A percentile compares a stretch with the other conserved stretches of the same genome.
phyloP scores from a whole-genome alignment of 2,797 vertebrate genomes.

The Gymnoscopelus braueri region DNA sequence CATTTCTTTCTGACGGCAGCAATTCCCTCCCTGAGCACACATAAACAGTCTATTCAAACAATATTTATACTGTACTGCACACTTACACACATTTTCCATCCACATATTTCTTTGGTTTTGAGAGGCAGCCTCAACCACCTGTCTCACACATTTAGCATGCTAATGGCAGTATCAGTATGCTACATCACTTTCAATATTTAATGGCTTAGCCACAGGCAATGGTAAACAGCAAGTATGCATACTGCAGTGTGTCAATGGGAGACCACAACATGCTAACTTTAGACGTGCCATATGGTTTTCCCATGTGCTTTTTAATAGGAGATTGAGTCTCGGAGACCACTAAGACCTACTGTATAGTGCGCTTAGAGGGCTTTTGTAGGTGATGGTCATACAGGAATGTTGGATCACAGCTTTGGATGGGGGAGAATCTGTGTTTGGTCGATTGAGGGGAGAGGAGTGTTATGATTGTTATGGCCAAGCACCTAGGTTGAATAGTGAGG shows the following conservation, averaged over 20 bases:
- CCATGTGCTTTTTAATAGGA: conserved; percentile 71
- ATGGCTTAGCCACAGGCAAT: conserved; percentile 70
- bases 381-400: conserved; percentile 42
- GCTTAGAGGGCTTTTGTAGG: conserved; percentile 42
- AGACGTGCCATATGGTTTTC: conserved; percentile 78
- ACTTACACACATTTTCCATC: conserved; percentile 64
- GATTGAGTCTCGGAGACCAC: conserved; percentile 60
- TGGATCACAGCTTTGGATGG: conserved; percentile 25
- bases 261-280: conserved; percentile 77
- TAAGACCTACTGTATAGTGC: conserved; percentile 18
- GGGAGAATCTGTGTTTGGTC: conserved; percentile 20
- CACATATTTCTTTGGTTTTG: conserved; percentile 62
- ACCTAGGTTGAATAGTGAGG: conserved; percentile 63
- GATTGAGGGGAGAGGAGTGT: conserved; percentile 37
- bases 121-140: conserved; percentile 70
- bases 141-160: conserved; percentile 75
- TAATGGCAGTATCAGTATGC: conserved; percentile 72
- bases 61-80: conserved; percentile 71
- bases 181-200: conserved; percentile 76
- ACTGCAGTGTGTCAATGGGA: conserved; percentile 61
- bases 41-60: conserved; percentile 73
- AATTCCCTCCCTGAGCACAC: conserved; percentile 58
- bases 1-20: conserved; percentile 57
- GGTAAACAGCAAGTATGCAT: conserved; percentile 69
- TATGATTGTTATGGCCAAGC: conserved; percentile 51